phyloP scores from a whole-genome alignment of 2,113 vertebrate species.

The Chroicocephalus ridibundus region DNA sequence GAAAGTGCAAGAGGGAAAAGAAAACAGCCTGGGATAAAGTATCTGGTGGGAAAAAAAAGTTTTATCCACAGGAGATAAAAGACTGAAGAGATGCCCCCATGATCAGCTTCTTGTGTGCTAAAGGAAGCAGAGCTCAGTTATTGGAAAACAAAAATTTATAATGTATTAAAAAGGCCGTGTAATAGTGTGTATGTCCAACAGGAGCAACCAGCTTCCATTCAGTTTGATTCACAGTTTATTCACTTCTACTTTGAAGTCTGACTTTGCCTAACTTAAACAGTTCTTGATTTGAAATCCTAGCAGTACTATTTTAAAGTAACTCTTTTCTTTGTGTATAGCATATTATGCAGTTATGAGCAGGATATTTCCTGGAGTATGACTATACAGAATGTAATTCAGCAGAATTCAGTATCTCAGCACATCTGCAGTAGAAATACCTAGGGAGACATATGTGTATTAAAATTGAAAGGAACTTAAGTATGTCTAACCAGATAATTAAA shows the following conservation, averaged over 20 bases:
- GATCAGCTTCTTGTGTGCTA: neutral
- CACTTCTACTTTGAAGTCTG: neutral
- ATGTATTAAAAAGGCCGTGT: neutral
- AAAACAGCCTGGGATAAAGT: neutral
- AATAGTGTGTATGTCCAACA: neutral
- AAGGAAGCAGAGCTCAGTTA: neutral
- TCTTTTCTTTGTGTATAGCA: neutral
- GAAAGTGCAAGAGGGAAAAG: neutral
- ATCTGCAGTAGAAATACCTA: neutral
- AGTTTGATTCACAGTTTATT: neutral
- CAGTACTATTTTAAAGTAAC: neutral
- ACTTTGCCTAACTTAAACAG: neutral
- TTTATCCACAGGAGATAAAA: neutral
- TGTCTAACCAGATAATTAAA: neutral
- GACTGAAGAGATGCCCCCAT: neutral
- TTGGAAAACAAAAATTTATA: neutral
- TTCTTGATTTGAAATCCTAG: neutral
- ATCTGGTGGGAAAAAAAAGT: neutral
- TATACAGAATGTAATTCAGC: neutral
- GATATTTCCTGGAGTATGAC: neutral
- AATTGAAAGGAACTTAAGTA: neutral
- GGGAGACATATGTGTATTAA: neutral
- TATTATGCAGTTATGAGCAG: neutral
- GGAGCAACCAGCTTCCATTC: neutral
- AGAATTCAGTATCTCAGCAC: neutral